A percentile compares a stretch with the other conserved stretches of the same genome.
Conservation (phyloP, 2,888 invertebrate species). For the Diadegma fenestrale region DNA sequence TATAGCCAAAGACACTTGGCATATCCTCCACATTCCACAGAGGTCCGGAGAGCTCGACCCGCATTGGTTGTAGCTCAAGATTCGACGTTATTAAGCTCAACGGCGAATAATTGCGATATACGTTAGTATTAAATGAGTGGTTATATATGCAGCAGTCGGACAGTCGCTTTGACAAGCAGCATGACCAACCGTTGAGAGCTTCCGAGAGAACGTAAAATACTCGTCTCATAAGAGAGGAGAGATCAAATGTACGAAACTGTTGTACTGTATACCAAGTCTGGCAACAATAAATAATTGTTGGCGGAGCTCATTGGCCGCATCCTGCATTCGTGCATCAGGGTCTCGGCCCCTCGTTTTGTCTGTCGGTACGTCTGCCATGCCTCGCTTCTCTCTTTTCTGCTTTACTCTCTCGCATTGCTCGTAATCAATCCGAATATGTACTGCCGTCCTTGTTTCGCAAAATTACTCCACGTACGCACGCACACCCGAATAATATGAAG, state of each 20-base stretch:
- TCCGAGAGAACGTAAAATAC: slow-evolving; percentile 42
- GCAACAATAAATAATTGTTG: slow-evolving; percentile 84
- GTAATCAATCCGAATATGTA: slow-evolving; percentile 46
- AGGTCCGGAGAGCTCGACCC: slow-evolving; percentile 11
- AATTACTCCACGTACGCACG: slow-evolving; percentile 40
- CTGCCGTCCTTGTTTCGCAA: slow-evolving; percentile 45
- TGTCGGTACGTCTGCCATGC: slow-evolving; percentile 77
- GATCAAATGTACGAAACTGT: slow-evolving; percentile 40
- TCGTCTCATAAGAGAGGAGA: slow-evolving; percentile 37
- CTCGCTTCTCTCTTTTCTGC: slow-evolving; percentile 51
- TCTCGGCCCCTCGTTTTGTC: slow-evolving; percentile 79
- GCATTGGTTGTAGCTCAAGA: slow-evolving; percentile 27
- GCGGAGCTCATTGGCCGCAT: slow-evolving; percentile 83
- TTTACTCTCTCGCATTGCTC: slow-evolving; percentile 70
- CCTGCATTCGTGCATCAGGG: slow-evolving; percentile 79
- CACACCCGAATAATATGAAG: background rate
- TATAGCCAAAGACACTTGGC: slow-evolving; percentile 22
- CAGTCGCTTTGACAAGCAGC: slow-evolving; percentile 39
- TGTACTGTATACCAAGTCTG: slow-evolving; percentile 73
- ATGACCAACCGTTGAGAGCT: slow-evolving; percentile 39
- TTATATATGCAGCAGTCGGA: slow-evolving; percentile 1
- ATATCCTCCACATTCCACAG: slow-evolving; percentile 26
- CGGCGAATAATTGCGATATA: slow-evolving; percentile 44
- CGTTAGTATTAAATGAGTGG: slow-evolving; percentile 20
- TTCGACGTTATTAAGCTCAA: slow-evolving; percentile 32